Base-by-base conservation (phyloP, 2,888 invertebrate species). In the Strigamia maritima region DNA sequence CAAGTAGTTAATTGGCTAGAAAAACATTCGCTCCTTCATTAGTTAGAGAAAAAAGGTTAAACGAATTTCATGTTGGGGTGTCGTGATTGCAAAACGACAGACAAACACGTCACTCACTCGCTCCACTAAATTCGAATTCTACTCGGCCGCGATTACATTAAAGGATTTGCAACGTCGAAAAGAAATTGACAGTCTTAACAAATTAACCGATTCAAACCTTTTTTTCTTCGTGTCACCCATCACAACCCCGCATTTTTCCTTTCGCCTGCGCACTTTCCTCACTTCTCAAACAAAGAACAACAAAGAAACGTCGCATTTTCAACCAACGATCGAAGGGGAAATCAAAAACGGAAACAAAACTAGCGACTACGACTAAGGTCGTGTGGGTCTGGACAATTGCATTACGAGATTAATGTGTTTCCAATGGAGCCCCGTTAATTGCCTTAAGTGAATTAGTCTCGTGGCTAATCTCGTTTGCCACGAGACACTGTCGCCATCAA, bases 341-440 rank as follows among this genome's bases (percentile, higher is more conserved):
- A 16, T 44, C 40, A 16, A 44, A 44, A 12, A 16, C 40, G 16
- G 2, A 16, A 44, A 12, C 4, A 44, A 44, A 44, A 12, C 4
- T 12, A 44, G 14, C 12, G 40, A 44, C 40, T 12, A 10, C 40
- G 16, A 44, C 40, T 44, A 44, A 44, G 40, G 60, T 60, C 60
- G 60, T 60, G 60, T 60, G 60, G 22, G 60, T 60, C 60, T 60
- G 60, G 60, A 6, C 60, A 60, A 60, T 60, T 60, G 60, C 60
- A 60, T 60, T 60, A 60, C n/a, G 60, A 19, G 60, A 60, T 60
- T 60, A 60, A 60, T 60, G 60, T 60, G 60, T 60, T 60, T 60
- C 60, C 60, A 60, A 60, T 60, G 60, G 60, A 60, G 60, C 60
- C 60, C 60, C 60, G 60, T 60, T 60, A 60, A 60, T 60, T 60